Evolutionary conservation across 2,113 vertebrate species (phyloP), one percentile per base, ranked within the genome.

Genomic region (Manacus vitellinus): DNA sequence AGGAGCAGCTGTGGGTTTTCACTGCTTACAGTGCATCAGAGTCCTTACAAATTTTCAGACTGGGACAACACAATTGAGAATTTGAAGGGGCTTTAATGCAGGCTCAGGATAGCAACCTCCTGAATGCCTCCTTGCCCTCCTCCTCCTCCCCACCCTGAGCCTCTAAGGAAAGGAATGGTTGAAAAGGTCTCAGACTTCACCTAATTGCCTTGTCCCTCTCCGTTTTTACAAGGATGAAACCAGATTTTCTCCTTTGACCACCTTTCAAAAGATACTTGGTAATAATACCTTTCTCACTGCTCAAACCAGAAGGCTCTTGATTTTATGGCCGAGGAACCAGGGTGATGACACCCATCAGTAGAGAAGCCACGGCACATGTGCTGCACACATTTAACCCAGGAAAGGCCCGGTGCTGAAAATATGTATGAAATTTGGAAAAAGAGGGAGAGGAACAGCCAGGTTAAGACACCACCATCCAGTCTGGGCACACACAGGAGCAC

Each of bases 1-100:
- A 95, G 27, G 5, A 94, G 66, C 90, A 94, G 88, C 88, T 82
- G 62, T 30, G 79, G 73, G 19, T 43, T 89, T 93, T 80, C 76
- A 56, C 68, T 55, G 15, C 35, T 65, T 84, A 35, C 23, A 65
- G 46, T 51, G 30, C 51, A 49, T n/a, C 58, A 54, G 27, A 78
- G 58, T 15, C 80, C 73, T 89, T 8, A 28, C 27, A 51, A 8
- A 51, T 47, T 13, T 85, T 73, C 66, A 20, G 21, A 6, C 51
- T 33, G 39, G 61, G 44, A 80, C 59, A 90, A 49, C 41, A 12
- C 6, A 44, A 35, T 28, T 44, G 49, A 61, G 63, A 83, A 74
- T 75, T 20, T 33, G 55, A 24, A 83, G 22, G 66, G 31, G 5
- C 9, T 80, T 85, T 43, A 72, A 44, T 37, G 47, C 37, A 88